Conservation (phyloP, 2,797 vertebrate genomes). For the Phoxinus dragarum region DNA sequence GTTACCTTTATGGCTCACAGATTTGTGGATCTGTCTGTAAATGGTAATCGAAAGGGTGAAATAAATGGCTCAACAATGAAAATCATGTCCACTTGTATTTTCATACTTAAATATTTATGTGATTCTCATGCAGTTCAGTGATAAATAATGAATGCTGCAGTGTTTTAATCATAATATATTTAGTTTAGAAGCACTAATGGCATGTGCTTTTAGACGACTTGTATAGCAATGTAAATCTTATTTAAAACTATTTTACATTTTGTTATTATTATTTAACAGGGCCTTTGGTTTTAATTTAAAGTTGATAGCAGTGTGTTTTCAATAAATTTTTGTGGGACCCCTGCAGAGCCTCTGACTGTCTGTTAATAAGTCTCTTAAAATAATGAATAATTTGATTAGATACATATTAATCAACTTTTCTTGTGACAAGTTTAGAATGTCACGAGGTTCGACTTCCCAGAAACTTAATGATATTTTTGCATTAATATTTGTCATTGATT, state of each 20-base stretch:
- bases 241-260: not conserved
- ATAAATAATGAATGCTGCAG: conserved; percentile 47
- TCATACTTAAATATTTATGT: conserved; percentile 48
- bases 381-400: not conserved
- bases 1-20: conserved; percentile 54
- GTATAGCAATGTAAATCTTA: not conserved
- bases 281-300: not conserved
- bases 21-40: conserved; percentile 45
- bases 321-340: not conserved
- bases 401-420: not conserved
- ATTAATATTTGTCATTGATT: not conserved
- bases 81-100: conserved; percentile 54
- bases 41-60: conserved; percentile 50
- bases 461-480: not conserved
- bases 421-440: not conserved
- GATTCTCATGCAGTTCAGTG: conserved; percentile 33
- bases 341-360: not conserved
- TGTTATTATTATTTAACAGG: not conserved
- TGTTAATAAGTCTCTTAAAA: conserved; percentile 4
- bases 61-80: conserved; percentile 51
- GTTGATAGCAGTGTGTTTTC: not conserved
- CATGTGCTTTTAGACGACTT: conserved; percentile 37
- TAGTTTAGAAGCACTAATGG: conserved; percentile 41
- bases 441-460: not conserved
- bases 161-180: conserved; percentile 54